These are phyloP conservation scores for Zosterops lateralis DNA, from an alignment of 2,113 vertebrate species.

Conservation along the genomic window DNA sequence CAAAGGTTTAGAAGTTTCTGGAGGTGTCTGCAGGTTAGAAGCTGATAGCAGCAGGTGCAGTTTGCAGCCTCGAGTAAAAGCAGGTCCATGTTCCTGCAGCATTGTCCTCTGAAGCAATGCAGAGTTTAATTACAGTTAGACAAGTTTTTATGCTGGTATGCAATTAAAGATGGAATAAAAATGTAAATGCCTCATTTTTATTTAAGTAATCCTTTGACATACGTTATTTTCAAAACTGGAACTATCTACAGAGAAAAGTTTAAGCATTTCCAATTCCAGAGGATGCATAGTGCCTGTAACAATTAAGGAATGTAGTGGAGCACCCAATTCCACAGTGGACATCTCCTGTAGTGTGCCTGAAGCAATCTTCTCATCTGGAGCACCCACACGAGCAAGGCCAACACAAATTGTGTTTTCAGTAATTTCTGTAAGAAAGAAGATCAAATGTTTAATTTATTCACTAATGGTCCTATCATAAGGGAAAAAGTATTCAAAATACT, in stretches of 20 bases:
- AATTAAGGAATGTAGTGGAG: conserved; percentile 89
- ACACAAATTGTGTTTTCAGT: conserved; percentile 80
- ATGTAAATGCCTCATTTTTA: not conserved
- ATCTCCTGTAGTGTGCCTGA: conserved; percentile 82
- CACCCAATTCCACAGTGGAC: conserved; percentile 82
- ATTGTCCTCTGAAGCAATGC: not conserved
- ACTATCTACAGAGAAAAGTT: conserved; percentile 77
- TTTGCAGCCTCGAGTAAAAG: not conserved
- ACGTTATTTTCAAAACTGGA: conserved; percentile 46
- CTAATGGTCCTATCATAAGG: not conserved
- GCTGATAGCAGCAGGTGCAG: not conserved
- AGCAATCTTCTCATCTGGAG: conserved; percentile 82
- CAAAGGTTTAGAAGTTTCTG: not conserved
- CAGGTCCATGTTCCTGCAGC: not conserved
- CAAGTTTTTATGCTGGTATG: not conserved
- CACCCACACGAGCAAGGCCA: conserved; percentile 86
- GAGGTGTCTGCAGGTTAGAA: not conserved
- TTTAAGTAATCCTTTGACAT: conserved; percentile 34
- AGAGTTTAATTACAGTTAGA: not conserved
- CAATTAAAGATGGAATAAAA: not conserved
- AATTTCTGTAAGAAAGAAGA: conserved; percentile 57
- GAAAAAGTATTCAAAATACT: not conserved
- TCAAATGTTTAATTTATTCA: not conserved
- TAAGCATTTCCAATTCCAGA: conserved; percentile 91
- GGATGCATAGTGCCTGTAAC: conserved; percentile 89